phyloP scores from a whole-genome alignment of 35 echinoderm and acorn worm species.

The Heliocidaris erythrogramma region DNA sequence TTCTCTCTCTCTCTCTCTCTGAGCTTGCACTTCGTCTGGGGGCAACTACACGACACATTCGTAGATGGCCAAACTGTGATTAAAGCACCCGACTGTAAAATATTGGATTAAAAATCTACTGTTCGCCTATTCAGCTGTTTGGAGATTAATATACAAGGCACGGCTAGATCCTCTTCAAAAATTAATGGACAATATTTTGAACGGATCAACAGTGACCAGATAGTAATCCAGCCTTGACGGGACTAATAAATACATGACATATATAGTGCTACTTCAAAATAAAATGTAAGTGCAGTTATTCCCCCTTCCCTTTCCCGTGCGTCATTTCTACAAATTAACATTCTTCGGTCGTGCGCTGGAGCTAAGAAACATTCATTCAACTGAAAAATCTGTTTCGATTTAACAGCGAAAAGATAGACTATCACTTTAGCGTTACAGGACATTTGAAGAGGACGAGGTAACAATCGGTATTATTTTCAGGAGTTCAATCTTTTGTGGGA shows the following conservation, averaged over 20 bases:
- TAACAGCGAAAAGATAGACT: neutral
- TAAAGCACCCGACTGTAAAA: neutral
- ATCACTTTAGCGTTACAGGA: neutral
- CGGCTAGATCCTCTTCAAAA: too few relatives aligned
- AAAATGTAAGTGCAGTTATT: too few relatives aligned
- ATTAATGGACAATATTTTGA: too few relatives aligned
- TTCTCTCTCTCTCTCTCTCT: neutral
- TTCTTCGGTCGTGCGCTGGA: too few relatives aligned
- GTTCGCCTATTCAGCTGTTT: too few relatives aligned
- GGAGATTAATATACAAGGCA: too few relatives aligned
- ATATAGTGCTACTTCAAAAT: too few relatives aligned
- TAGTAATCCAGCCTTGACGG: too few relatives aligned
- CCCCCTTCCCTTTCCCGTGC: too few relatives aligned
- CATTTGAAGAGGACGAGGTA: neutral
- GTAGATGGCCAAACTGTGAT: neutral
- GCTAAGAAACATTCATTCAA: neutral
- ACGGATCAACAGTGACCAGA: too few relatives aligned
- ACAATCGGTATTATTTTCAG: neutral
- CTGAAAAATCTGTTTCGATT: neutral
- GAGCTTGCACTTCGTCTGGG: neutral
- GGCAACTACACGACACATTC: neutral
- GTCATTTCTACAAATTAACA: too few relatives aligned
- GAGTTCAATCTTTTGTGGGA: neutral
- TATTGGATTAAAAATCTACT: neutral
- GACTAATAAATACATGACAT: too few relatives aligned